Evolutionary conservation across 2,113 vertebrate genomes (phyloP), one percentile per base, ranked within the genome.

Genomic region (Ibidorhyncha struthersii): DNA sequence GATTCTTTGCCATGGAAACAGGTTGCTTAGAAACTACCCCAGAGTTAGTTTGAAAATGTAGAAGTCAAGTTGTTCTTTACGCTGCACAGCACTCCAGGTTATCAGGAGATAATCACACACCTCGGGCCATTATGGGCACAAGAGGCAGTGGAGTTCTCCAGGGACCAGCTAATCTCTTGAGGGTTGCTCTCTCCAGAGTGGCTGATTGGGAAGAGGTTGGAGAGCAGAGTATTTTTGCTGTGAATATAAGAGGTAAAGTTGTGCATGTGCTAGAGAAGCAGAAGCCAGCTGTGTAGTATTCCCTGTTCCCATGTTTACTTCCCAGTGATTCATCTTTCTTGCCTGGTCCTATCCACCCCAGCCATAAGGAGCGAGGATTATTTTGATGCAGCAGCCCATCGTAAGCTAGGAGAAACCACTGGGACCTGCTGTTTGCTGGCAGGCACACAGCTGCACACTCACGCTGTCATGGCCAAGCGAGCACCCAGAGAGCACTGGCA

Each of bases 1-100:
- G 97, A 96, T 97, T 97, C 97, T 98, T 98, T 97, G 96, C 98
- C 97, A 98, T 98, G 98, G 98, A 98, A 98, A 98, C 98, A 89
- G 98, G 98, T 98, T 98, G 98, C 98, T 98, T 98, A 96, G 98
- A 96, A 98, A 98, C 98, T 98, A 95, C 94, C 96, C 95, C 92
- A 95, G 98, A 53, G 95, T 79, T 62, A 96, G 97, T 97, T 98
- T 94, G 96, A 94, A 97, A 98, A 97, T 91, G 93, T 90, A 95
- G 49, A 95, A 98, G 98, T 98, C 97, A 97, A 98, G 97, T 97
- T 98, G 97, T 96, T 97, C 94, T 96, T 96, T 96, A 92, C 97
- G 96, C 96, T 90, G 96, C 95, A 78, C 50, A 40, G 95, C 93
- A 82, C 93, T 95, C 87, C 66, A 23, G 96, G 96, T 96, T 96